Percentiles rank a stretch among this genome's conserved stretches.
Evolutionary conservation across 2,888 invertebrate species (phyloP).

Genomic region (Eurytoma californica): DNA sequence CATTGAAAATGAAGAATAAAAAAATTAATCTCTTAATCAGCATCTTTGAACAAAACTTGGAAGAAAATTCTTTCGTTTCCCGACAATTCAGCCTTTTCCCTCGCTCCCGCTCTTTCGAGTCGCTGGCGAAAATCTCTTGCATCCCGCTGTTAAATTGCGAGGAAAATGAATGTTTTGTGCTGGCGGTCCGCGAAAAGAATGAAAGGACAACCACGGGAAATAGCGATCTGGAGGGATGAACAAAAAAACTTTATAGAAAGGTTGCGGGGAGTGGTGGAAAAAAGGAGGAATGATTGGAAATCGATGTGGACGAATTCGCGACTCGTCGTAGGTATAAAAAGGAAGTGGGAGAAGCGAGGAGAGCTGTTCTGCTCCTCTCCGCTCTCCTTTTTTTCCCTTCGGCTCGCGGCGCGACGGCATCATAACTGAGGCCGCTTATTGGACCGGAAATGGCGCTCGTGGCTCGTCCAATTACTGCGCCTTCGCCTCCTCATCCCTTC

Average conservation of each 20-base stretch:
- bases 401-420: slow-evolving; percentile 19
- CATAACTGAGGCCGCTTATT: slow-evolving; percentile 58
- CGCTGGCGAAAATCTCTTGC: neutral
- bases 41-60: neutral
- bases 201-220: slow-evolving; percentile 36
- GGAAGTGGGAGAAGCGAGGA: neutral
- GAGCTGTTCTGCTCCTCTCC: neutral
- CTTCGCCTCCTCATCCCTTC: slow-evolving; percentile 7
- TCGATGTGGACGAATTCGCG: slow-evolving; percentile 46
- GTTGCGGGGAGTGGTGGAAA: neutral
- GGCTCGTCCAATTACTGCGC: slow-evolving; percentile 60
- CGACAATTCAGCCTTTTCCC: neutral
- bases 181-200: slow-evolving; percentile 26
- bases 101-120: slow-evolving; percentile 2
- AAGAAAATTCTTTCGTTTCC: neutral
- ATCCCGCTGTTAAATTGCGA: slow-evolving; percentile 41
- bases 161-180: slow-evolving; percentile 49
- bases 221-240: neutral
- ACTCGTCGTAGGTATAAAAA: slow-evolving; percentile 24
- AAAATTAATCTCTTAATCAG: neutral
- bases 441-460: slow-evolving; percentile 59
- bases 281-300: slow-evolving; percentile 33
- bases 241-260: slow-evolving; percentile 7
- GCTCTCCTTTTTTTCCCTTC: neutral
- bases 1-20: no score